Evolutionary conservation across 1,140 invertebrate species (phyloP), one percentile per base, ranked within the genome.

Genomic region (Trissolcus basalis): DNA sequence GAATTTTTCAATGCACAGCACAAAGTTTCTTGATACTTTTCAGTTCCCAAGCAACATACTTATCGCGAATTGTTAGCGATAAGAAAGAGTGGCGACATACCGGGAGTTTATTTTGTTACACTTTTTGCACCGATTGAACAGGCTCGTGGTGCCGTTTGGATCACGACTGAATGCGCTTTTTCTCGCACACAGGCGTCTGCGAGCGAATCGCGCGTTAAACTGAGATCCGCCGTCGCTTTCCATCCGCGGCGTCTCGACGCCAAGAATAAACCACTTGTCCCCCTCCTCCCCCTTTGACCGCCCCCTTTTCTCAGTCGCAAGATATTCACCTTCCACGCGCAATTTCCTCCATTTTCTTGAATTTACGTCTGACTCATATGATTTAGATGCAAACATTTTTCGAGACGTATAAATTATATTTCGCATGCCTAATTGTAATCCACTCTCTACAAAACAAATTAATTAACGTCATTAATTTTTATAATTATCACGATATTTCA

Each of bases 181-280:
- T 51, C 51, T 61, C 35, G 45, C 19, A 39, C 50, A 53, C 58
- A 43, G 35, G 55, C 58, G 27, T 51, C 59, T 59, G 64, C 71
- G 60, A 78, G 69, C 61, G 73, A 63, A 59, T 63, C 63, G 72
- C 56, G 68, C 59, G 54, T 68, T 59, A 50, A 65, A 81, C 72
- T 80, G 77, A 76, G 69, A 72, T 79, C 78, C 69, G 69, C 79
- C 76, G 77, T 68, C 71, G 65, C 75, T 79, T 78, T 69, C 77
- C 79, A 70, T 78, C 71, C 78, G 60, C 69, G 75, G 83, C 81
- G 77, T 82, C 82, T 68, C 63, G 69, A 78, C 64, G 83, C 85
- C 82, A 67, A 84, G 85, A 88, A 88, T 87, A 88, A 86, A 84
- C 85, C 80, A 14, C 77, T 59, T 58, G 69, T 65, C 41, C 58